A percentile compares a stretch with the other conserved stretches of the same genome.
Conservation (phyloP, 1,140 invertebrate species). For the Pachypsylla venusta region DNA sequence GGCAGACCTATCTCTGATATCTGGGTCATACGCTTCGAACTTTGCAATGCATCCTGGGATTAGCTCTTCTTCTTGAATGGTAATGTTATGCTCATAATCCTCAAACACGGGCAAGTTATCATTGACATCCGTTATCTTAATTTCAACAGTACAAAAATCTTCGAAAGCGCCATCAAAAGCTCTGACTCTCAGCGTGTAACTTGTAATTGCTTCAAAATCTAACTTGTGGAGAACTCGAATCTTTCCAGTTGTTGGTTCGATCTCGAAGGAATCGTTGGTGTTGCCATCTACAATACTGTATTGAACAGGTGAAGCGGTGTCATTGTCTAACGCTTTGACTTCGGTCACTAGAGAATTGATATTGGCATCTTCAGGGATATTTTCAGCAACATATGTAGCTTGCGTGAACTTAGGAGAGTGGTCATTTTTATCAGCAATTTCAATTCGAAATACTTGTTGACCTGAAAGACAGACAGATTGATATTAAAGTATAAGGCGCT, state of each 20-base stretch:
- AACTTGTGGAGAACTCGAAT: slow-evolving; percentile 56
- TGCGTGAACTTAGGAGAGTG: slow-evolving; percentile 66
- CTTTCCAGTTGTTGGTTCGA: slow-evolving; percentile 60
- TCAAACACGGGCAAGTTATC: slow-evolving; percentile 67
- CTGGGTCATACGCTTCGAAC: slow-evolving; percentile 68
- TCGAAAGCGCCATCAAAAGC: slow-evolving; percentile 63
- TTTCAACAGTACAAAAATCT: slow-evolving; percentile 55
- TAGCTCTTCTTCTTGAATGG: slow-evolving; percentile 50
- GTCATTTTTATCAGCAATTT: slow-evolving; percentile 83
- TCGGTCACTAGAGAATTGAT: slow-evolving; percentile 62
- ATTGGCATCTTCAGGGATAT: slow-evolving; percentile 66
- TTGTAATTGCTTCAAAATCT: slow-evolving; percentile 71
- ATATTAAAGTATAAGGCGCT: too few relatives aligned
- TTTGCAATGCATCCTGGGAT: slow-evolving; percentile 47
- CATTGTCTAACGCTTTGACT: slow-evolving; percentile 61
- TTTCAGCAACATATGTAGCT: slow-evolving; percentile 53
- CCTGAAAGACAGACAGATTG: slow-evolving; percentile 27
- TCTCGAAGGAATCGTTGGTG: slow-evolving; percentile 56
- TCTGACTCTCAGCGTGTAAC: slow-evolving; percentile 53
- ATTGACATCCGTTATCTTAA: slow-evolving; percentile 67
- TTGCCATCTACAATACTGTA: slow-evolving; percentile 55
- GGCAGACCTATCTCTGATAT: slow-evolving; percentile 53
- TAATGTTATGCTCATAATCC: slow-evolving; percentile 43
- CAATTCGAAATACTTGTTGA: slow-evolving; percentile 61
- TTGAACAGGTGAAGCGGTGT: slow-evolving; percentile 35